These are phyloP conservation scores for Eulacestoma nigropectus DNA, from an alignment of 2,113 vertebrate genomes.

Conservation along the genomic window DNA sequence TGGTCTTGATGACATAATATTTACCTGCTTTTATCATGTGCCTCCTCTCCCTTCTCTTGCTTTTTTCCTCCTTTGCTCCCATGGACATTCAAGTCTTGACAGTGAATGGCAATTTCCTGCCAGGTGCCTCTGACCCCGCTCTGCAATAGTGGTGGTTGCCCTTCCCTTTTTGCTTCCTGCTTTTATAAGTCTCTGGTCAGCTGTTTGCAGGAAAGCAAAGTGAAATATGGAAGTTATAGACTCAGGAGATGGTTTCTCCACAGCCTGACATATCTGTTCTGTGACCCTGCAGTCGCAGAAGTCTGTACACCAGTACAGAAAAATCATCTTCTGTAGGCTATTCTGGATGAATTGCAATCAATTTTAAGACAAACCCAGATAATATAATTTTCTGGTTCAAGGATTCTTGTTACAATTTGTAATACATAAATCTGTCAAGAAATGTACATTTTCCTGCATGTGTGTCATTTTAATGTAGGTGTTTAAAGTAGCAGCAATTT, in stretches of 20 bases:
- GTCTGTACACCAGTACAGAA: background rate
- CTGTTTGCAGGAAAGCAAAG: background rate
- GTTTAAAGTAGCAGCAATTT: background rate
- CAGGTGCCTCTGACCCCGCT: background rate
- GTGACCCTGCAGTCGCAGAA: background rate
- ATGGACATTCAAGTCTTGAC: background rate
- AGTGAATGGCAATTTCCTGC: background rate
- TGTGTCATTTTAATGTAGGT: background rate
- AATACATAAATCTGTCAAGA: background rate
- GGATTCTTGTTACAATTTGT: conserved; percentile 8
- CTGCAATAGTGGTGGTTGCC: accelerated
- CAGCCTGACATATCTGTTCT: background rate
- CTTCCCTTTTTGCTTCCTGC: background rate
- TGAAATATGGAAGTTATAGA: background rate
- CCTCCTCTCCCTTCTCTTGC: background rate
- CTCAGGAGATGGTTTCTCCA: background rate
- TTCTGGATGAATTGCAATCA: background rate
- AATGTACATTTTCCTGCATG: background rate
- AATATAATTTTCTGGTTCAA: background rate
- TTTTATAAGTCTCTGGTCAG: background rate
- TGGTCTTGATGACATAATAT: background rate
- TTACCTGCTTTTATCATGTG: background rate
- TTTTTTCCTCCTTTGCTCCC: background rate
- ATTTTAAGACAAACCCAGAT: background rate
- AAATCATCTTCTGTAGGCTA: background rate